Base-by-base conservation (phyloP, 2,113 vertebrate genomes). In the Entomyzon cyanotis region DNA sequence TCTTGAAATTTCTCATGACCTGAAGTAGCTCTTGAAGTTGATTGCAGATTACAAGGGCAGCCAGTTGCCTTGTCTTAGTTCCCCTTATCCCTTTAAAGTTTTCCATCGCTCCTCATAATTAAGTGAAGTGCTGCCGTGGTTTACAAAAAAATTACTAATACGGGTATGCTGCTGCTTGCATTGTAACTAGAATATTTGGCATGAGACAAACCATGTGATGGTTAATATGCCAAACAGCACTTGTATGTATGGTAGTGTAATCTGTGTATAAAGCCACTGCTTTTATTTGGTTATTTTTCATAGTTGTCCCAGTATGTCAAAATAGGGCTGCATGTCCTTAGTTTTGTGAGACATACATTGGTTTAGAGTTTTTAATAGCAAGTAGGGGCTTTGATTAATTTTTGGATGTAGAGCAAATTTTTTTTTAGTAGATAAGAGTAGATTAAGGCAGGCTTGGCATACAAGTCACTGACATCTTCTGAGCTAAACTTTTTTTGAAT, bases 1-100 rank as follows among this genome's bases (percentile, higher is more conserved):
- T 93, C 80, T 73, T 93, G 76, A 94, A 95, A 81, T 96, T 96
- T 96, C 93, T 90, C 92, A 94, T 95, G 94, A 97, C 96, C 94
- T 94, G 79, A 78, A 71, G 79, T 97, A 64, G 88, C 95, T 96
- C 80, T 94, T 84, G 22, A 84, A 78, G 73, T 80, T 84, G 88
- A 88, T 35, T 87, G 37, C 35, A 49, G 68, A 68, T 93, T 84
- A 84, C 69, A 44, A 68, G 88, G 88, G 79, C 90, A 90, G 88
- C 59, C 28, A 31, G 55, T 93, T 90, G 94, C 92, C 90, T 84
- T 86, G 79, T 96, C 56, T 68, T 60, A 53, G 49, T 56, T 94
- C 69, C 28, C 23, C 41, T 95, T 80, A 88, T 90, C 49, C 37
- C 60, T n/a, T 84, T 67, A 28, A 85, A 85, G 56, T 89, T 96